Evolutionary conservation across 2,888 invertebrate species (phyloP), one percentile per base, ranked within the genome.

Genomic region (Adela reaumurella): DNA sequence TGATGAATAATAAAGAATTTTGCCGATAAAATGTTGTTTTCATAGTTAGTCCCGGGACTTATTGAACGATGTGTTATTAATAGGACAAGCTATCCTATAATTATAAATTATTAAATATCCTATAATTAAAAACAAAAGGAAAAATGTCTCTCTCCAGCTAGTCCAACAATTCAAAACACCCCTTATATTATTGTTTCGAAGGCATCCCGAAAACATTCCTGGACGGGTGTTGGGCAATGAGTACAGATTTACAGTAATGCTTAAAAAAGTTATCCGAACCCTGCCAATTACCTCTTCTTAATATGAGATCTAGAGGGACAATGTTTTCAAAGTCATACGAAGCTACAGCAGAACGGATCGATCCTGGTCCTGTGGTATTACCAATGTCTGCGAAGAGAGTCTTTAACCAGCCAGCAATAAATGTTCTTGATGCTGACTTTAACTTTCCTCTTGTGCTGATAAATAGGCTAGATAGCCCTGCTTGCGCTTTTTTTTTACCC

Each of bases 381-480:
- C 45, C 45, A 6, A 44, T 5, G 14, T 44, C 45, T 18, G 16
- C 43, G 46, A 49, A 49, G 5, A 24, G 20, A 14, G 46, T 42
- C 35, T 41, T 45, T 16, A 49, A 8, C 46, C 49, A 49, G 17
- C 49, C 46, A 16, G 49, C 49, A 14, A 46, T 45, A 8, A 49
- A 20, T 19, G 45, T 17, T 41, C 49, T 35, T 17, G 49, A 46
- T 17, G 49, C 29, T 28, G 46, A 45, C n/a, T 43, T 49, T 29
- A 49, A 46, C 5, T 46, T 42, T n/a, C 49, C 46, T 43, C 46
- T 46, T n/a, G 49, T 49, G 16, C 46, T 46, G n/a, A 49, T 49
- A 43, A 49, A 49, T 18, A 49, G 43, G 19, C 43, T 49, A 17
- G 29, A 41, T 19, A 46, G 41, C n/a, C 41, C 42, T 3, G 3